Evolutionary conservation across 2,888 invertebrate species (phyloP), one percentile per base, ranked within the genome.

Genomic region (Callinectes sapidus): DNA sequence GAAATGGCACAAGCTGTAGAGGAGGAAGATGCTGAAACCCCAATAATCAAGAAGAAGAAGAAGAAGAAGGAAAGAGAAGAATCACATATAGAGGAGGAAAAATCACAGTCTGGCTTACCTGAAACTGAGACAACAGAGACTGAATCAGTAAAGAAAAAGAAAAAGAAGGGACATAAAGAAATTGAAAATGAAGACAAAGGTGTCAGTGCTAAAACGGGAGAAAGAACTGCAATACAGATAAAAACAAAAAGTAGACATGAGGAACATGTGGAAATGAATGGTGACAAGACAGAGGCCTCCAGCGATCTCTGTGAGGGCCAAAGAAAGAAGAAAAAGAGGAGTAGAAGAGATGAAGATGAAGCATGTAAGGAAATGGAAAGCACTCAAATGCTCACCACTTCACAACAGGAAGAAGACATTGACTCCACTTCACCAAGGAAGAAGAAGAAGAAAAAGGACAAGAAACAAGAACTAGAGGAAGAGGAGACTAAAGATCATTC

Each of bases 371-470:
- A 89, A 42, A 28, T 42, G n/a, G 42, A 89, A 89, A 2, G 39
- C 10, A 28, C 28, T 16, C 28, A n/a, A 89, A 71, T 10, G 32
- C 28, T 35, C 18, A 13, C 16, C 23, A 61, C 3, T 10, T 39
- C 23, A 89, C 71, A 28, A 10, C 42, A 89, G 66, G 87, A 87
- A 87, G 48, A 42, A 28, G 48, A 48, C 66, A 61, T 3, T 16
- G 0, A 3, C 39, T 18, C 16, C 10, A 42, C n/a, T 81, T 81
- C 81, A 90, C 90, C 77, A 81, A 18, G 23, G 23, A 54, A 85
- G 77, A 89, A 89, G 77, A 71, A 71, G 48, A 89, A 89, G 48
- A 48, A 77, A n/a, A 77, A 81, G n/a, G 3, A 90, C 48, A 87
- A 28, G 16, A 28, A 48, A 48, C 18, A 48, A 42, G 86, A 86